These are phyloP conservation scores for Sternotherus odoratus DNA, from an alignment of 2,797 vertebrate genomes.

Conservation along the genomic window DNA sequence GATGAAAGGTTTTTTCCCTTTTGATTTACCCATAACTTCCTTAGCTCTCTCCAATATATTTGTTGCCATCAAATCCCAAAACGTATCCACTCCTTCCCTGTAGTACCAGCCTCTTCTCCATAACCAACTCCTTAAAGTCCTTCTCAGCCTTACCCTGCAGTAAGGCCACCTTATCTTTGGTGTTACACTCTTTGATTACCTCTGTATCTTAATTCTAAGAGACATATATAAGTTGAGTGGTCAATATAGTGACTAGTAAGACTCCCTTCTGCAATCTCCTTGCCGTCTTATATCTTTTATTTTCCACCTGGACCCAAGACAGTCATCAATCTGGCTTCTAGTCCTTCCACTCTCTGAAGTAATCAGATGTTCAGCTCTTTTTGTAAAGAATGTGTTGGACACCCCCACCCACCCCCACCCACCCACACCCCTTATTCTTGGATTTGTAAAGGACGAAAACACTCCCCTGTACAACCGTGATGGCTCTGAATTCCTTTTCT, in stretches of 20 bases:
- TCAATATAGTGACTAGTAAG: neutral
- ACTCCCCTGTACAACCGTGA: neutral
- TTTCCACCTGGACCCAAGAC: neutral
- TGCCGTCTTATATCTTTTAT: neutral
- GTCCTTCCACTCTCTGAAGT: neutral
- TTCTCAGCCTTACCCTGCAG: neutral
- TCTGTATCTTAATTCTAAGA: neutral
- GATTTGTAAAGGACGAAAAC: neutral
- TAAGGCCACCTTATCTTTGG: neutral
- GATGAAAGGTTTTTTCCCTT: neutral
- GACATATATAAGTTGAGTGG: neutral
- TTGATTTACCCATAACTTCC: neutral
- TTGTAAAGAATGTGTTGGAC: neutral
- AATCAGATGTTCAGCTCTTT: neutral
- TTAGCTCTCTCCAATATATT: neutral
- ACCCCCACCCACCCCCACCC: no score
- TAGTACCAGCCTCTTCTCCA: neutral
- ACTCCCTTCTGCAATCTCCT: neutral
- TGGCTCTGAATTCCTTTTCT: constrained; percentile 50
- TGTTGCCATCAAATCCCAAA: neutral
- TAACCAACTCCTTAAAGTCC: neutral
- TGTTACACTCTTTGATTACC: neutral
- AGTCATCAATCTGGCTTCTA: neutral
- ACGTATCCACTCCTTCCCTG: neutral
- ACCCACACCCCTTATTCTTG: constrained; percentile 28